Evolutionary conservation across 2,888 invertebrate genomes (phyloP), one percentile per base, ranked within the genome.

Genomic region (Leuctra nigra): DNA sequence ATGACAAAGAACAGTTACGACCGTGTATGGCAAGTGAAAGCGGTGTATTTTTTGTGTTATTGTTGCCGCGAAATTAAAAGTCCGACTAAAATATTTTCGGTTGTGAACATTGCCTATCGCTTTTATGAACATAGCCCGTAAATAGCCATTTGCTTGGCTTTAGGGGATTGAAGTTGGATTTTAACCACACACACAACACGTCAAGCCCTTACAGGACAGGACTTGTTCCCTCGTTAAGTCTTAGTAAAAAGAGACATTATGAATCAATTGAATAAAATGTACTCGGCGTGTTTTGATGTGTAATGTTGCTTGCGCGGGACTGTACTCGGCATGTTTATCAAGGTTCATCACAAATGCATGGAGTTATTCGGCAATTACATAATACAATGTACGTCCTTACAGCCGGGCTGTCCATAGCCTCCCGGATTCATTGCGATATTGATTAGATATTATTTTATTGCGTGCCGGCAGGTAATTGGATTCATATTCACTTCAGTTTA

Each of bases 111-210:
- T 46, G 22, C 24, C 9, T 22, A 47, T n/a, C 7, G n/a, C 46
- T 20, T 33, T 55, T 44, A 55, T 55, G 55, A 55, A 55, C 55
- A 47, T 55, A 44, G 41, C 3, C 55, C 47, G 47, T 55, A 55
- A 55, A 55, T 55, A 55, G 55, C 47, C 18, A 33, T 55, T 46
- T 44, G 18, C 23, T 35, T 47, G 25, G 47, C 35, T 36, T 29
- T 55, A 33, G 14, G 44, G 29, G 46, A 29, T 24, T 4, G 14
- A 16, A 13, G 13, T 36, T 36, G 16, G 16, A 18, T 39, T 39
- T 39, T 20, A 6, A 29, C 29, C 11, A 11, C 11, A 4, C 39
- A 18, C 39, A 16, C 39, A 16, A 2, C n/a, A 16, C 7, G 14
- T n/a, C n/a, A 16, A 13, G 18, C 20, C 20, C 20, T 39, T 39